These are phyloP conservation scores for Dione vanillae DNA, from an alignment of 2,888 invertebrate genomes.

Conservation along the genomic window DNA sequence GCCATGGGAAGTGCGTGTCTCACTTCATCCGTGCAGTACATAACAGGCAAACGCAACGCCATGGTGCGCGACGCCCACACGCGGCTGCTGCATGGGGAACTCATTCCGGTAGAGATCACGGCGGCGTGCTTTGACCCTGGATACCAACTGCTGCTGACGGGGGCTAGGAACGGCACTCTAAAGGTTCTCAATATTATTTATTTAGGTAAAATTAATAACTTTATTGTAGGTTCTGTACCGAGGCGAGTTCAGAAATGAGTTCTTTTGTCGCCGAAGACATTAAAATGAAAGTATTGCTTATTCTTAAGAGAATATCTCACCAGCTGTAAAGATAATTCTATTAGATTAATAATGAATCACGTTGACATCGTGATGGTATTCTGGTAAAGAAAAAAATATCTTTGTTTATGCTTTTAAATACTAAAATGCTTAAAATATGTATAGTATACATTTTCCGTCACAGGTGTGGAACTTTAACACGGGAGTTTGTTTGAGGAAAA, in stretches of 20 bases:
- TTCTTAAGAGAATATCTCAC: too few relatives aligned
- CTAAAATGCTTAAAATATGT: too few relatives aligned
- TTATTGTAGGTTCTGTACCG: background rate
- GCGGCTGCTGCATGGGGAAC: slow-evolving; percentile 86
- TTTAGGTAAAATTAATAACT: background rate
- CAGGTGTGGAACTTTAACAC: slow-evolving; percentile 94
- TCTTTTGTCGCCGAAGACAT: too few relatives aligned
- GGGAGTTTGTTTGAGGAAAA: slow-evolving; percentile 88
- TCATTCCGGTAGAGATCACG: slow-evolving; percentile 88
- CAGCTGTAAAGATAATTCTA: too few relatives aligned
- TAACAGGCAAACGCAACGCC: slow-evolving; percentile 86
- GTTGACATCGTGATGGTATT: too few relatives aligned
- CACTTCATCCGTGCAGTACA: too few relatives aligned
- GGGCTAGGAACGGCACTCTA: slow-evolving; percentile 90
- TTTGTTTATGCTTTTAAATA: too few relatives aligned
- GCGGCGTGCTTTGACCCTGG: slow-evolving; percentile 91
- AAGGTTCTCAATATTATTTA: slow-evolving; percentile 68
- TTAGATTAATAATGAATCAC: too few relatives aligned
- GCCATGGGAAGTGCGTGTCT: too few relatives aligned
- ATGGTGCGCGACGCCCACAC: slow-evolving; percentile 89
- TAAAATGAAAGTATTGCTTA: too few relatives aligned
- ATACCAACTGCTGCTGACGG: slow-evolving; percentile 89
- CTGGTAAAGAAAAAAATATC: too few relatives aligned
- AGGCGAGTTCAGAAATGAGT: too few relatives aligned
- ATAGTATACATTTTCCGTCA: slow-evolving; percentile 22